These are phyloP conservation scores for Adelognathus sp. DNA, from an alignment of 2,888 invertebrate genomes.

Conservation along the genomic window DNA sequence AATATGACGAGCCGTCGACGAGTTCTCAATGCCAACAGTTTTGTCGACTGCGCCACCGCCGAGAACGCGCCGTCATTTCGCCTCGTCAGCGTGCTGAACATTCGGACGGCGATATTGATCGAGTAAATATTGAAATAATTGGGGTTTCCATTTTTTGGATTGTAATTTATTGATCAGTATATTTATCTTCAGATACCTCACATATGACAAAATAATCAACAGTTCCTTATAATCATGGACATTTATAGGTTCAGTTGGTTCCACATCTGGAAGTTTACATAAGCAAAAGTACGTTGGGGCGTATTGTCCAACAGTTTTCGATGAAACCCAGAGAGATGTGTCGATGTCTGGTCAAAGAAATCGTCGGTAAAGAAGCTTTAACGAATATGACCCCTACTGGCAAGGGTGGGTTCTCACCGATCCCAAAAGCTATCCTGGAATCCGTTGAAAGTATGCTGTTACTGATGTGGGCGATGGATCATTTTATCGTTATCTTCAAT, in stretches of 20 bases:
- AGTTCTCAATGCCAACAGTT: not conserved
- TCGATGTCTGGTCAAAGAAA: not conserved
- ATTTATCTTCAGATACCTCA: not conserved
- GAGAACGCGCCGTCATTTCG: not conserved
- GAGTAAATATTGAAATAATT: not conserved
- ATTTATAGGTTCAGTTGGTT: not conserved
- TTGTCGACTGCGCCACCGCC: not conserved
- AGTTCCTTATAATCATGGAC: not conserved
- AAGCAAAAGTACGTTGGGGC: not conserved
- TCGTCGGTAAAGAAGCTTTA: not conserved
- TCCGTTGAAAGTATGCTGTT: not conserved
- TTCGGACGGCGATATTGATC: not conserved
- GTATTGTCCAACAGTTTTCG: not conserved
- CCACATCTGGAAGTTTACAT: not conserved
- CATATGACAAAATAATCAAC: not conserved
- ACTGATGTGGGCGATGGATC: not conserved
- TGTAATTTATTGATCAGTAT: not conserved
- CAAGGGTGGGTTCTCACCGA: not conserved
- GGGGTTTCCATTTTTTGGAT: not conserved
- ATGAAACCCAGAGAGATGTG: not conserved
- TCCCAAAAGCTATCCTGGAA: not conserved
- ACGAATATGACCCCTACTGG: not conserved
- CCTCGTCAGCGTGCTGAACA: not conserved
- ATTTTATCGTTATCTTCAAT: not conserved
- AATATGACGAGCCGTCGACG: not conserved